These are phyloP conservation scores for Kryptolebias ocellatus DNA, from an alignment of 2,797 vertebrate genomes.

Conservation along the genomic window DNA sequence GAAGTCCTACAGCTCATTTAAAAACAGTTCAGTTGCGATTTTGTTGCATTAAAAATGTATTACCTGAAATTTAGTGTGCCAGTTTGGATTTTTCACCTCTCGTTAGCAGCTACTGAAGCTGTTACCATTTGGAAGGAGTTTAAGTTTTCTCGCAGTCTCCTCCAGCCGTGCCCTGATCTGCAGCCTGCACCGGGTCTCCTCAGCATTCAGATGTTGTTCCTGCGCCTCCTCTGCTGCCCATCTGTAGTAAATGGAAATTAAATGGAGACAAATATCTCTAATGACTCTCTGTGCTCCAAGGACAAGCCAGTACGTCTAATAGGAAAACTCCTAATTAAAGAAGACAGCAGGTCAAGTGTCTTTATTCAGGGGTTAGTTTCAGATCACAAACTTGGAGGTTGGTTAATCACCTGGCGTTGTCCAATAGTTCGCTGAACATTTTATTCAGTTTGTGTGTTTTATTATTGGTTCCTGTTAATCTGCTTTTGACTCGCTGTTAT, in stretches of 20 bases:
- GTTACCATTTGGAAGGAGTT: conserved; percentile 1
- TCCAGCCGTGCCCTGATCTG: background rate
- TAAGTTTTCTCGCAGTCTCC: conserved; percentile 7
- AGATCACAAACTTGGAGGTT: conserved; percentile 18
- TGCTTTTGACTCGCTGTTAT: conserved; percentile 1
- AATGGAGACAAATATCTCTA: conserved; percentile 66
- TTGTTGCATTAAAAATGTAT: conserved; percentile 5
- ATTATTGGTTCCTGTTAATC: conserved; percentile 12
- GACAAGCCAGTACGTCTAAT: conserved; percentile 47
- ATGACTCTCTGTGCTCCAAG: conserved; percentile 48
- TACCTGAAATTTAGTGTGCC: background rate
- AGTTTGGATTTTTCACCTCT: conserved; percentile 5
- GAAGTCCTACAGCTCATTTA: conserved; percentile 8
- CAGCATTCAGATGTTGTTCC: conserved; percentile 33
- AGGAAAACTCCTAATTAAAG: conserved; percentile 53
- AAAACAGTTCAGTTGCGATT: background rate
- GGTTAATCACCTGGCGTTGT: conserved; percentile 34
- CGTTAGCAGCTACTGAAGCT: conserved; percentile 3
- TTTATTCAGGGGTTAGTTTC: conserved; percentile 21
- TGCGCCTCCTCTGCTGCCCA: conserved; percentile 35
- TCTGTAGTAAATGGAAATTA: conserved; percentile 64
- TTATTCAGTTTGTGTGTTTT: conserved; percentile 16
- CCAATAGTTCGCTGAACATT: conserved; percentile 3
- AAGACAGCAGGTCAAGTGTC: conserved; percentile 48
- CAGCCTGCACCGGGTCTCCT: conserved; percentile 14